Base-by-base conservation (phyloP, 2,797 vertebrate species). In the Hoplostethus atlanticus region DNA sequence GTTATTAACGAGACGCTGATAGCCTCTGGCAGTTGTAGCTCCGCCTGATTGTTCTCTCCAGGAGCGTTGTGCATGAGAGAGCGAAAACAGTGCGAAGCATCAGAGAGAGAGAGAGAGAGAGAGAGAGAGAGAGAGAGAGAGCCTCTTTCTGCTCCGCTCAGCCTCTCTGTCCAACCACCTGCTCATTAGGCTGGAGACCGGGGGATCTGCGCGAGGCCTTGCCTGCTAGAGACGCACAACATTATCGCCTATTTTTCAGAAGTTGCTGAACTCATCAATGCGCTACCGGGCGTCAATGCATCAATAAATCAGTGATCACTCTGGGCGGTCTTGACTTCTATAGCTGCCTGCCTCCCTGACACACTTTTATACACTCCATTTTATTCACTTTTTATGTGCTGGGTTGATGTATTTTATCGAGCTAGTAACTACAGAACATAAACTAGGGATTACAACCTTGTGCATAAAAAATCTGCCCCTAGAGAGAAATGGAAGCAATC, bases 321-420 rank as follows among this genome's bases (percentile, higher is more conserved):
- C 76, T 63, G 80, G 86, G 85, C 79, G 59, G 80, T 84, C 82
- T 80, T 52, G 67, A 77, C 82, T 87, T 83, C 81, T 83, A 68
- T 80, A 80, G 84, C 84, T 85, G 84, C 81, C 76, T 76, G 69
- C 71, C 64, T 42, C 84, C 78, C 83, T 83, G 83, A 86, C 83
- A 88, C 81, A 84, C 81, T 88, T 89, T 90, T 90, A 90, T 86
- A 88, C 76, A 87, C 81, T 85, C 70, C 6, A 15, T 92, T 93
- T 91, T 90, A 91, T 91, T 88, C 87, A 81, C 84, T 87, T 91
- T 92, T 92, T 90, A 92, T 89, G 84, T 71, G 81, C 68, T 9
- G 77, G 83, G 79, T 89, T 90, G 90, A 93, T 91, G 86, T 85
- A 86, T 91, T 92, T 91, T 92, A 92, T 93, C 12, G 89, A 88